Conservation (phyloP, 1,140 invertebrate genomes). For the Cataglyphis hispanica region DNA sequence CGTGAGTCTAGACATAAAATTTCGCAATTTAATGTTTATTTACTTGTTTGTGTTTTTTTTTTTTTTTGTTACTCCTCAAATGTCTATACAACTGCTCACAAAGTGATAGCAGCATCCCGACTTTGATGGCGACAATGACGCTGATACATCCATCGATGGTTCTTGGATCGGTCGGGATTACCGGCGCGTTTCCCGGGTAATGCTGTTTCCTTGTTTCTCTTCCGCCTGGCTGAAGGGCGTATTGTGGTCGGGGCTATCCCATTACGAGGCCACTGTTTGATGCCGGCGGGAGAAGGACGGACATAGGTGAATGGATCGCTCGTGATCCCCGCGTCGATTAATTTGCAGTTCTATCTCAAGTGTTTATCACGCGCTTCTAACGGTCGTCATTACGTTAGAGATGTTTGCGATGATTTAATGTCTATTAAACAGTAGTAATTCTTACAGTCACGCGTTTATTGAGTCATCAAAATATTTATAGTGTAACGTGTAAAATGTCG, state of each 20-base stretch:
- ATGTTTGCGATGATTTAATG: constrained; percentile 33
- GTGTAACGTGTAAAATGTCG: neutral
- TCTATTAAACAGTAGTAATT: constrained; percentile 2
- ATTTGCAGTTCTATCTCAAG: constrained; percentile 79
- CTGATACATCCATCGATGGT: constrained; percentile 71
- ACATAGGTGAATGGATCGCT: constrained; percentile 68
- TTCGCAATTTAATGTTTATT: neutral
- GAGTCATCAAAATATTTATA: neutral
- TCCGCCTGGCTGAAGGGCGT: constrained; percentile 84
- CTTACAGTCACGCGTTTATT: neutral
- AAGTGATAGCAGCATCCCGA: constrained; percentile 13
- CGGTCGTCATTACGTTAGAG: constrained; percentile 29
- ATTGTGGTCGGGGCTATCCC: constrained; percentile 84
- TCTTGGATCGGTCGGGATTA: constrained; percentile 78
- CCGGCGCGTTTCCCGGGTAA: constrained; percentile 82
- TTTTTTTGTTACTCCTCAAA: neutral
- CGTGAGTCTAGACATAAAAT: neutral
- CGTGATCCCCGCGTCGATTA: constrained; percentile 74
- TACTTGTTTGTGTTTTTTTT: neutral
- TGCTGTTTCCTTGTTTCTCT: constrained; percentile 85
- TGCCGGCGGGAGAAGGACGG: constrained; percentile 75
- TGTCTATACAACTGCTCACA: neutral
- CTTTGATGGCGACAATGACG: constrained; percentile 69
- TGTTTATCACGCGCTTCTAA: constrained; percentile 50
- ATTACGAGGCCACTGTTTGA: constrained; percentile 83